A percentile compares a stretch with the other conserved stretches of the same genome.
phyloP scores from a whole-genome alignment of 2,888 invertebrate genomes.

The Dione vanillae region DNA sequence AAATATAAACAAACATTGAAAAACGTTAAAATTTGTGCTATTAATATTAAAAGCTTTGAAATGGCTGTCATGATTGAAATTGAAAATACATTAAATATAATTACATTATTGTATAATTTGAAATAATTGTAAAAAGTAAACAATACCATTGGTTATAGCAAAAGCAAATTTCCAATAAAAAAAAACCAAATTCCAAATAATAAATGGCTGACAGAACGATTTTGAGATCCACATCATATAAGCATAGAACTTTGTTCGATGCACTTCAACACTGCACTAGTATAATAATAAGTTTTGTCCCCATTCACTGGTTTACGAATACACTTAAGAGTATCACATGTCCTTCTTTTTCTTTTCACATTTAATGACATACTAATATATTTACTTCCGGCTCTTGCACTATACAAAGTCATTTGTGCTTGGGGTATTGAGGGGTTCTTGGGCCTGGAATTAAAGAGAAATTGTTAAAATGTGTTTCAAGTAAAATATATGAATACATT shows the following conservation, averaged over 20 bases:
- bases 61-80: not conserved
- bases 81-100: not conserved
- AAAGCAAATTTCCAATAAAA: not conserved
- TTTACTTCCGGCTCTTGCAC: conserved; percentile 77
- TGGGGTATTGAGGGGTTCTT: conserved; percentile 91
- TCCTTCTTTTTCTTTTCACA: conserved; percentile 82
- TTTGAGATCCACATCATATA: conserved; percentile 71
- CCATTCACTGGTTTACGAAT: conserved; percentile 72
- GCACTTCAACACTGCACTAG: conserved; percentile 68
- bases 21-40: not conserved
- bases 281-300: conserved; percentile 63
- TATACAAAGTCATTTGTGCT: conserved; percentile 92
- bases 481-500: not conserved
- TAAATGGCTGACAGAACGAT: conserved; percentile 48
- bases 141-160: conserved; percentile 18
- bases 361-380: conserved; percentile 78
- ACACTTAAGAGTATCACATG: conserved; percentile 75
- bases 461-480: not conserved
- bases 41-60: not conserved
- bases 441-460: conserved; percentile 86
- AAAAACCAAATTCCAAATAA: conserved; percentile 53
- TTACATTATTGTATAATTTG: too few species aligned
- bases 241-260: conserved; percentile 69
- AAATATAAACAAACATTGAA: not conserved
- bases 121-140: not conserved